Percentiles rank a stretch among this genome's conserved stretches.
Conservation (phyloP, 2,113 vertebrate genomes). For the Tragelaphus strepsiceros region DNA sequence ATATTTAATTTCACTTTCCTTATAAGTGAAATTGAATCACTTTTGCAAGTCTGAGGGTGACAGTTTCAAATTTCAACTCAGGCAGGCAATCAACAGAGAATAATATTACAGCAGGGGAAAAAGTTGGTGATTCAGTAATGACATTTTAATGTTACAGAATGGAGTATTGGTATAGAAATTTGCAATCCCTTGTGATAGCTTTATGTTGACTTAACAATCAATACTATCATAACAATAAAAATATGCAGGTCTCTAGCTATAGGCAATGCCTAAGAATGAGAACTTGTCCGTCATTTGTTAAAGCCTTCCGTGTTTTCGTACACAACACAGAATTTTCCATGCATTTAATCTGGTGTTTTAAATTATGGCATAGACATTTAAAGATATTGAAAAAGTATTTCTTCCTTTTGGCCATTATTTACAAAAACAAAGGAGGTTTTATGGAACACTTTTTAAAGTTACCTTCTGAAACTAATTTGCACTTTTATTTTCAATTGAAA, state of each 20-base stretch:
- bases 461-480: conserved; percentile 41
- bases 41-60: conserved; percentile 81
- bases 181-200: conserved; percentile 74
- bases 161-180: conserved; percentile 76
- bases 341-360: conserved; percentile 62
- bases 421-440: conserved; percentile 61
- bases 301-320: conserved; percentile 46
- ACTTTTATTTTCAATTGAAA: conserved; percentile 63
- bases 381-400: conserved; percentile 60
- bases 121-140: conserved; percentile 80
- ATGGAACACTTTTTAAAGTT: neutral
- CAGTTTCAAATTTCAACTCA: conserved; percentile 84
- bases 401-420: conserved; percentile 66
- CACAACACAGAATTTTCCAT: conserved; percentile 45
- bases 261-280: conserved; percentile 75
- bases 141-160: conserved; percentile 82
- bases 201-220: conserved; percentile 85
- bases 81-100: conserved; percentile 82
- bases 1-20: conserved; percentile 87
- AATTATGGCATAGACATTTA: conserved; percentile 59
- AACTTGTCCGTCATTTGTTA: conserved; percentile 64
- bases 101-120: conserved; percentile 78
- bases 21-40: conserved; percentile 83
- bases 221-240: conserved; percentile 81
- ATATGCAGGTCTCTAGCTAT: conserved; percentile 76